Conservation (phyloP, 64 coral and sea anemone genomes). For the Porites australiensis region DNA sequence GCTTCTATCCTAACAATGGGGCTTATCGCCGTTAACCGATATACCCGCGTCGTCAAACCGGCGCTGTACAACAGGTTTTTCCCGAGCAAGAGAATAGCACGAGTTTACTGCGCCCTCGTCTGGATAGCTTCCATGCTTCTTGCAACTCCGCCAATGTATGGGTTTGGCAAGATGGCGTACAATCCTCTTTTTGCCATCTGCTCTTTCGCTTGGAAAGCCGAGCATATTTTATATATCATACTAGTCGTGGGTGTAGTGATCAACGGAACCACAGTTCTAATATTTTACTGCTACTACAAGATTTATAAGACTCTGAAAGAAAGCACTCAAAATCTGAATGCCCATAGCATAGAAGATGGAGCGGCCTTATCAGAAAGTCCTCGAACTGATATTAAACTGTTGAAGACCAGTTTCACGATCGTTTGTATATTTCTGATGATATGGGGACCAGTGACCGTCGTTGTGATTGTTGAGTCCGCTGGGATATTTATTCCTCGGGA, state of each 20-base stretch:
- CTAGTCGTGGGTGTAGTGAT: slow-evolving; percentile 42
- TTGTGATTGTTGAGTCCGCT: slow-evolving; percentile 45
- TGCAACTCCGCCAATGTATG: slow-evolving; percentile 67
- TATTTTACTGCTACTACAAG: no score
- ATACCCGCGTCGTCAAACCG: slow-evolving; percentile 55
- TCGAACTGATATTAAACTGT: slow-evolving; percentile 47
- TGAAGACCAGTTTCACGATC: slow-evolving; percentile 56
- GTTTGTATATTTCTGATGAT: slow-evolving; percentile 67
- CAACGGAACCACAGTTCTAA: not conserved
- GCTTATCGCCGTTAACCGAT: slow-evolving; percentile 63
- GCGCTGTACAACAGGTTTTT: slow-evolving; percentile 4
- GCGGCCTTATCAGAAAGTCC: not conserved
- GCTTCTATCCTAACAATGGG: slow-evolving; percentile 60
- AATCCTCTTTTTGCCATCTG: slow-evolving; percentile 41
- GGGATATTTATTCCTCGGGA: slow-evolving; percentile 3
- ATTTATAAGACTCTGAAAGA: no score
- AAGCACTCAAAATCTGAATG: no score
- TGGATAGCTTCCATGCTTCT: slow-evolving; percentile 56
- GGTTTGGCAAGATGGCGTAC: slow-evolving; percentile 60
- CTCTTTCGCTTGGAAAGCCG: slow-evolving; percentile 52
- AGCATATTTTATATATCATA: slow-evolving; percentile 58
- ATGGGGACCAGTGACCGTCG: slow-evolving; percentile 49
- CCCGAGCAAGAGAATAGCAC: not conserved
- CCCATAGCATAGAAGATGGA: not conserved
- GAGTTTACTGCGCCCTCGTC: slow-evolving; percentile 29